Conservation (phyloP, 2,113 vertebrate genomes). For the Promerops cafer region DNA sequence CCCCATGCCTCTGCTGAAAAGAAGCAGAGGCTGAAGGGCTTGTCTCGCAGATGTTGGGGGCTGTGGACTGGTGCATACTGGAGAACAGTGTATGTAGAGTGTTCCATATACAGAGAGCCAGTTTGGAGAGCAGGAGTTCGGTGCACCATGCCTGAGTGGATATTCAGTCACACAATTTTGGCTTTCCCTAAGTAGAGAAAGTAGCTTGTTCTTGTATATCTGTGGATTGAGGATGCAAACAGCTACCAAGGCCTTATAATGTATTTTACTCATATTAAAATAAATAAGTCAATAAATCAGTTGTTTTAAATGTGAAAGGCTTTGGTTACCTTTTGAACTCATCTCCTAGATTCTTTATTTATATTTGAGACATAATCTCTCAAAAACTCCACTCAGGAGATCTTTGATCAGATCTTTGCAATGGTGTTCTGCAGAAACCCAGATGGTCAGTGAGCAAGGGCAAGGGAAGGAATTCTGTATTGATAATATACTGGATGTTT, state of each 20-base stretch:
- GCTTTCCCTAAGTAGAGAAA: not conserved
- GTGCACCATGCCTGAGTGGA: no score
- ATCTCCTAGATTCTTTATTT: not conserved
- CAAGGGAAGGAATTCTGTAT: not conserved
- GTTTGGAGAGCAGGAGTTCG: not conserved
- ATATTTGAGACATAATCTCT: not conserved
- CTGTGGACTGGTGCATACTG: not conserved
- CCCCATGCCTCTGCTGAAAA: not conserved
- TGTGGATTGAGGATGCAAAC: not conserved
- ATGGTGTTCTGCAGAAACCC: not conserved
- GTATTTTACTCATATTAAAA: not conserved
- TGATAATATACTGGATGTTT: fast-evolving
- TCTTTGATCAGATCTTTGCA: not conserved
- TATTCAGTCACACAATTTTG: not conserved
- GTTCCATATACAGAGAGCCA: not conserved
- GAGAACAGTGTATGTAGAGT: not conserved
- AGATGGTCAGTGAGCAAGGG: not conserved
- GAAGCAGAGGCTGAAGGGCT: not conserved
- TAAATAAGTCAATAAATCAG: not conserved
- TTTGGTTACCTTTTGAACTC: not conserved
- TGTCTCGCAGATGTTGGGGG: fast-evolving
- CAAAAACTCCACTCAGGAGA: not conserved
- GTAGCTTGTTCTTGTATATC: not conserved
- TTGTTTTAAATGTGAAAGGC: not conserved
- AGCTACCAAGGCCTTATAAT: not conserved